Evolutionary conservation across 2,113 vertebrate species (phyloP), one percentile per base, ranked within the genome.

Genomic region (Pica pica): DNA sequence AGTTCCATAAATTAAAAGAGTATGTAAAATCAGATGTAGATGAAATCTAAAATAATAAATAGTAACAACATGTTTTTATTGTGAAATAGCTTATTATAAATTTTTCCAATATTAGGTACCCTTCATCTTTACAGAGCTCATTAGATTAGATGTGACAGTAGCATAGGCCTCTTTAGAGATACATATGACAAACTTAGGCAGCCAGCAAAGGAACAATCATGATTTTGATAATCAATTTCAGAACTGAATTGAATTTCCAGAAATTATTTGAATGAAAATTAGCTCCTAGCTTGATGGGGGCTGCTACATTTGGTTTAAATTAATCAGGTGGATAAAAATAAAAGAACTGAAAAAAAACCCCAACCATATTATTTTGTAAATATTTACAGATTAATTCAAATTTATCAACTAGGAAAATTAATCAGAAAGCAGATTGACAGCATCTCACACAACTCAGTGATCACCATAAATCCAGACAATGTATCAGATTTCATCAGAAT

Each of bases 331-430:
- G 59, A 44, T 59, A 80, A 80, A 91, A 93, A 86, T 35, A 90
- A 92, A 92, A 86, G 7, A 76, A 78, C 4, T 68, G 30, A 26
- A 83, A 83, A 74, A 82, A 94, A 74, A 0, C 9, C 31, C 0
- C 60, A 37, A 35, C 7, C 2, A 0, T 42, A 81, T 60, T 94
- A 81, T 95, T 95, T 95, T 87, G 87, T 89, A 97, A 96, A 96
- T 93, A 95, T 96, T 96, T 95, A 95, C 78, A 93, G 73, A 79
- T 76, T 79, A 91, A 91, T 97, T 95, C 50, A 85, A 84, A 90
- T 95, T 83, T 93, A 84, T 92, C 82, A 92, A 57, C 75, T 70
- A 80, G 0, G 16, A 92, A 97, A 95, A 91, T 89, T 75, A 95
- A 88, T 83, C 65, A 95, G 50, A 92, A 94, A 97, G 70, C 21